Conservation (phyloP, 1,140 invertebrate genomes). For the Ceratoteleas bidentatus region DNA sequence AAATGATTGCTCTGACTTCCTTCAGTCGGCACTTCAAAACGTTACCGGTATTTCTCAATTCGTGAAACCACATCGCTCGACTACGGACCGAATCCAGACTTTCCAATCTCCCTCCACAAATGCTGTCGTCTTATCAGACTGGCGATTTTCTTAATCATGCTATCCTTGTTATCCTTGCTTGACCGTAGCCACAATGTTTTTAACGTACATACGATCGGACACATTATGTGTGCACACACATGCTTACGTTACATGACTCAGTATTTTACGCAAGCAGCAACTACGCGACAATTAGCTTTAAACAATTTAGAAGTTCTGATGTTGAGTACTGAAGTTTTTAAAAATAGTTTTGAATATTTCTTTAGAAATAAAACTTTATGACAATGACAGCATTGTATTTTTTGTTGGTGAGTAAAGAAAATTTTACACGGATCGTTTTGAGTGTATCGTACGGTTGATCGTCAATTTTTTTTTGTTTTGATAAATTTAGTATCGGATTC, state of each 20-base stretch:
- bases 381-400: too few relatives aligned
- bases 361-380: too few relatives aligned
- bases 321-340: too few relatives aligned
- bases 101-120: background rate
- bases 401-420: too few relatives aligned
- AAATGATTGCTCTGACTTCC: too few relatives aligned
- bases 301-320: too few relatives aligned
- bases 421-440: too few relatives aligned
- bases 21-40: too few relatives aligned
- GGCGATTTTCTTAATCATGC: constrained; percentile 16
- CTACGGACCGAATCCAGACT: too few relatives aligned
- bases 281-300: constrained; percentile 53
- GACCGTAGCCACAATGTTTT: constrained; percentile 18
- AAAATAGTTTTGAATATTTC: too few relatives aligned
- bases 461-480: background rate
- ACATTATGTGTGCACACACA: constrained; percentile 63
- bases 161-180: constrained; percentile 18
- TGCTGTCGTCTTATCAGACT: background rate
- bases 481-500: constrained; percentile 5
- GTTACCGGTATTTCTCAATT: too few relatives aligned
- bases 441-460: background rate
- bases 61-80: too few relatives aligned
- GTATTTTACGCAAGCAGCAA: constrained; percentile 58
- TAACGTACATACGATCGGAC: constrained; percentile 47
- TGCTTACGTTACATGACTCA: constrained; percentile 74